phyloP scores from a whole-genome alignment of 1,140 invertebrate species.

The Panagrolaimus sp. region DNA sequence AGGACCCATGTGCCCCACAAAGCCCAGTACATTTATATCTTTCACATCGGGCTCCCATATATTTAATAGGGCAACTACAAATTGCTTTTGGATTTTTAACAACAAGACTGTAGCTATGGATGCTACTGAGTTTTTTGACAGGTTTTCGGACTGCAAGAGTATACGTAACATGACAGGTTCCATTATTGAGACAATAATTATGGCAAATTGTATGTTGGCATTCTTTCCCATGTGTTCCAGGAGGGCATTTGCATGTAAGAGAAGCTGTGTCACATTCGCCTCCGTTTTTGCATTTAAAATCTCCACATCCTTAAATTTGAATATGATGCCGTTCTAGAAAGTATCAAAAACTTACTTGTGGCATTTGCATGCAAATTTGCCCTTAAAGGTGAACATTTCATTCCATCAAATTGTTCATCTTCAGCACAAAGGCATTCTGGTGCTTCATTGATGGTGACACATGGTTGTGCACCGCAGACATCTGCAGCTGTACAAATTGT shows the following conservation, averaged over 20 bases:
- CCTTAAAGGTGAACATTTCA: not conserved
- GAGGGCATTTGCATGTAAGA: not conserved
- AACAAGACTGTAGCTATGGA: too few species aligned
- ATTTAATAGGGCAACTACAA: not conserved
- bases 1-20: not conserved
- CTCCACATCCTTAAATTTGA: not conserved
- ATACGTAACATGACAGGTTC: not conserved
- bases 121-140: too few species aligned
- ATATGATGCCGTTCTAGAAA: not conserved
- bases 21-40: conserved; percentile 7
- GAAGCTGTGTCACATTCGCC: not conserved
- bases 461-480: not conserved
- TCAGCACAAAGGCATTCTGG: conserved; percentile 4
- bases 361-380: not conserved
- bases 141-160: not conserved
- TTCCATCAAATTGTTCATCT: not conserved
- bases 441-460: not conserved
- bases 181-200: conserved; percentile 10
- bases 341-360: conserved; percentile 4
- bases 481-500: not conserved
- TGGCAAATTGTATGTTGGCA: conserved; percentile 1
- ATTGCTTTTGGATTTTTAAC: not conserved
- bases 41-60: conserved; percentile 7
- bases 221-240: not conserved
- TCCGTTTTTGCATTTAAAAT: not conserved